Evolutionary conservation across 2,797 vertebrate genomes (phyloP).

Genomic region (Gambelia wislizenii): DNA sequence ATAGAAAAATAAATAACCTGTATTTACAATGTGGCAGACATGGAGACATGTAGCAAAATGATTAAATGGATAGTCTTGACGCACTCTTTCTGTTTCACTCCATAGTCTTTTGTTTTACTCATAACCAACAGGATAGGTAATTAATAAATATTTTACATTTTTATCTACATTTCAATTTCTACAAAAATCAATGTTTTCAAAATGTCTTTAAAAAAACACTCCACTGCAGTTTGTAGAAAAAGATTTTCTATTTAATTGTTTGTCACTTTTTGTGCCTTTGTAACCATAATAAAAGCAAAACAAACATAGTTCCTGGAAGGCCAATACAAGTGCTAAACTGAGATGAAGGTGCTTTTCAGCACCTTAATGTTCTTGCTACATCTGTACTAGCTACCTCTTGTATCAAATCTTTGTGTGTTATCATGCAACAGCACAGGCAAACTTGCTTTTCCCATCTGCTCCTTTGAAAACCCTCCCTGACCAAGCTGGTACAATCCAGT

Average conservation of each 20-base stretch:
- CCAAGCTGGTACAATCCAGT: constrained; percentile 59
- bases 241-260: constrained; percentile 70
- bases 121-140: constrained; percentile 72
- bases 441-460: constrained; percentile 33
- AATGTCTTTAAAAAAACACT: constrained; percentile 50
- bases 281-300: constrained; percentile 76
- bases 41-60: constrained; percentile 75
- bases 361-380: constrained; percentile 60
- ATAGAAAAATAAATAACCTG: constrained; percentile 90
- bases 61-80: constrained; percentile 77
- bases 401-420: constrained; percentile 36
- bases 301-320: constrained; percentile 54
- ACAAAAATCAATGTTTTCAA: constrained; percentile 44
- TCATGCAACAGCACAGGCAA: constrained; percentile 39
- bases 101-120: constrained; percentile 76
- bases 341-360: constrained; percentile 72
- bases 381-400: constrained; percentile 54
- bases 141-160: constrained; percentile 84
- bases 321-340: constrained; percentile 68
- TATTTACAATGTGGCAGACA: constrained; percentile 89
- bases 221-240: constrained; percentile 68
- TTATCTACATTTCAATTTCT: constrained; percentile 68
- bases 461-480: constrained; percentile 46
- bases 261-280: constrained; percentile 78
- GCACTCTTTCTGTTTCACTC: constrained; percentile 70